Evolutionary conservation across 2,888 invertebrate genomes (phyloP).

Genomic region (Auanema sp.): DNA sequence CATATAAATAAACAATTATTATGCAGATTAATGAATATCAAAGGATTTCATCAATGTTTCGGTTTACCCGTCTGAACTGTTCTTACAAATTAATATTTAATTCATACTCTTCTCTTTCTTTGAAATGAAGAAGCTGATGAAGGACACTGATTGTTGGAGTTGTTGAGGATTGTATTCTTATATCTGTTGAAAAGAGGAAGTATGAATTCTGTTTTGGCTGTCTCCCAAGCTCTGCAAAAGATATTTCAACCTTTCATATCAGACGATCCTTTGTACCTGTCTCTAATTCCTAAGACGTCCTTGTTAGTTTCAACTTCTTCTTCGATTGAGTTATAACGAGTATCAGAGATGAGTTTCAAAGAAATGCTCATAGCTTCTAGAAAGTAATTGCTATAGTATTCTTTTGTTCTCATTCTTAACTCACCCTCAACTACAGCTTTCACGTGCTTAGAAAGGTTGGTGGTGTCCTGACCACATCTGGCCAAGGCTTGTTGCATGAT

Average conservation of each 20-base stretch:
- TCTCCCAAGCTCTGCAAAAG: slow-evolving; percentile 40
- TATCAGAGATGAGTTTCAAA: slow-evolving; percentile 58
- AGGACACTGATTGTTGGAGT: slow-evolving; percentile 30
- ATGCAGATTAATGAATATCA: background rate
- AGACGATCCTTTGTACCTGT: slow-evolving; percentile 27
- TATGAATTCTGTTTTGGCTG: slow-evolving; percentile 38
- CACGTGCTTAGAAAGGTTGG: slow-evolving; percentile 44
- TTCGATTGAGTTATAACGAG: slow-evolving; percentile 59
- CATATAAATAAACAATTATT: background rate
- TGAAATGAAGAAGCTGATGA: slow-evolving; percentile 5
- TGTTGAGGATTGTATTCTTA: slow-evolving; percentile 25
- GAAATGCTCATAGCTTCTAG: slow-evolving; percentile 62
- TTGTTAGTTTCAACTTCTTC: slow-evolving; percentile 50
- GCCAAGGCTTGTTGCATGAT: slow-evolving; percentile 51
- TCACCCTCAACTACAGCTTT: slow-evolving; percentile 58
- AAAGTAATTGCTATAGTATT: slow-evolving; percentile 6
- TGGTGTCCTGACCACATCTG: slow-evolving; percentile 52
- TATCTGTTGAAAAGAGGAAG: slow-evolving; percentile 42
- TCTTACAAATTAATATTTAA: slow-evolving; percentile 20
- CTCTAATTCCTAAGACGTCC: slow-evolving; percentile 37
- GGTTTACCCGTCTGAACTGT: background rate
- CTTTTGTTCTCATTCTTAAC: background rate
- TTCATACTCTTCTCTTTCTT: background rate
- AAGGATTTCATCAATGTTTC: background rate
- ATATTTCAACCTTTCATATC: background rate